Evolutionary conservation across 2,888 invertebrate genomes (phyloP).

Genomic region (Eilema griseolum): DNA sequence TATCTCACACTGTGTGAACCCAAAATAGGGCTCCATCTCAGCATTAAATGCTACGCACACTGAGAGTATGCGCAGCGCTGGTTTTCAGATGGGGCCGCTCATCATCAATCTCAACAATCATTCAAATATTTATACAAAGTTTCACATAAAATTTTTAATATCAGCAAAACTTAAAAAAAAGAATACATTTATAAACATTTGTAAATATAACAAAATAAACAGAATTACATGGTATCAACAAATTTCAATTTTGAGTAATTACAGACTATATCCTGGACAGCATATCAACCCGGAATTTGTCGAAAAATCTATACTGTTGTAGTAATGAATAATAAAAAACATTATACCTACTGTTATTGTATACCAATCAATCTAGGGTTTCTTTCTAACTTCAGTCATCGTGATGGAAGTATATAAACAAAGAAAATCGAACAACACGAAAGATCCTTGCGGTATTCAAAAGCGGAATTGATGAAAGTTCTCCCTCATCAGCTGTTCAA

Average conservation of each 20-base stretch:
- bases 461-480: background rate
- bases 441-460: constrained; percentile 2
- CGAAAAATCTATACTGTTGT: too few species aligned
- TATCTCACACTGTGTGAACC: too few species aligned
- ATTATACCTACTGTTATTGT: constrained; percentile 5
- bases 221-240: too few species aligned
- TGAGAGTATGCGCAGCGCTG: too few species aligned
- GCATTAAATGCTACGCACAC: too few species aligned
- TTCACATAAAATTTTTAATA: background rate
- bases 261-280: background rate
- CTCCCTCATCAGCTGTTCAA: constrained; percentile 3
- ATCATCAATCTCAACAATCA: too few species aligned
- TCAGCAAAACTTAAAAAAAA: too few species aligned
- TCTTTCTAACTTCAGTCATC: constrained; percentile 8
- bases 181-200: too few species aligned
- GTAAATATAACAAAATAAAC: too few species aligned
- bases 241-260: background rate
- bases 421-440: constrained; percentile 3
- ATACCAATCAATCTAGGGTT: background rate
- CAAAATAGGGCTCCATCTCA: too few species aligned
- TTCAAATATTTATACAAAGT: too few species aligned
- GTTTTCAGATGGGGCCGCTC: too few species aligned
- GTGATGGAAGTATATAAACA: background rate
- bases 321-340: background rate
- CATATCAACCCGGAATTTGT: background rate